Conservation (phyloP, 2,888 invertebrate genomes). For the Deilephila porcellus region DNA sequence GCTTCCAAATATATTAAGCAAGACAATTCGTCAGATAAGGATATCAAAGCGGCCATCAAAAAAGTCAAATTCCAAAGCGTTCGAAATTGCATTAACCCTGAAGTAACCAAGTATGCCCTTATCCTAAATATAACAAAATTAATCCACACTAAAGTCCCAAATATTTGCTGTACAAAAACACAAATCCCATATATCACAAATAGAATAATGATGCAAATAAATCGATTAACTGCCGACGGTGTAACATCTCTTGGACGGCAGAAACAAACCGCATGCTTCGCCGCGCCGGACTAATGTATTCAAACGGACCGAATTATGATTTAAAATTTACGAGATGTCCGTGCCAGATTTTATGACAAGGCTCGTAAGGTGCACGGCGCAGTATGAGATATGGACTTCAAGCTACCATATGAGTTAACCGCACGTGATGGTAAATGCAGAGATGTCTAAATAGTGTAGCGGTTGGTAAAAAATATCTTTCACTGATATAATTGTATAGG, state of each 20-base stretch:
- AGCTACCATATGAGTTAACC: too few relatives aligned
- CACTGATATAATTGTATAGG: too few relatives aligned
- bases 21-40: too few relatives aligned
- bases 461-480: too few relatives aligned
- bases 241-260: constrained; percentile 62
- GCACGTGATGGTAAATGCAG: too few relatives aligned
- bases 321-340: constrained; percentile 65
- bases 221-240: constrained; percentile 50
- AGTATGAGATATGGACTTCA: neutral
- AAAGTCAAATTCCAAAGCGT: neutral
- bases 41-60: too few relatives aligned
- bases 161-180: neutral
- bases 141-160: neutral
- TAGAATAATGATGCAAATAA: constrained; percentile 38
- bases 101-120: neutral
- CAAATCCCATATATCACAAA: constrained; percentile 6
- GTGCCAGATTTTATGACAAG: constrained; percentile 60
- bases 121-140: neutral
- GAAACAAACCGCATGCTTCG: constrained; percentile 67
- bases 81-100: neutral
- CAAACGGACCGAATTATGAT: constrained; percentile 50
- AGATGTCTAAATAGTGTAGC: too few relatives aligned
- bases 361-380: constrained; percentile 9
- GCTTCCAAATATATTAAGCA: too few relatives aligned
- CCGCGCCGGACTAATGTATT: constrained; percentile 50